These are phyloP conservation scores for Hyppa rectilinea DNA, from an alignment of 2,888 invertebrate species.

Conservation along the genomic window DNA sequence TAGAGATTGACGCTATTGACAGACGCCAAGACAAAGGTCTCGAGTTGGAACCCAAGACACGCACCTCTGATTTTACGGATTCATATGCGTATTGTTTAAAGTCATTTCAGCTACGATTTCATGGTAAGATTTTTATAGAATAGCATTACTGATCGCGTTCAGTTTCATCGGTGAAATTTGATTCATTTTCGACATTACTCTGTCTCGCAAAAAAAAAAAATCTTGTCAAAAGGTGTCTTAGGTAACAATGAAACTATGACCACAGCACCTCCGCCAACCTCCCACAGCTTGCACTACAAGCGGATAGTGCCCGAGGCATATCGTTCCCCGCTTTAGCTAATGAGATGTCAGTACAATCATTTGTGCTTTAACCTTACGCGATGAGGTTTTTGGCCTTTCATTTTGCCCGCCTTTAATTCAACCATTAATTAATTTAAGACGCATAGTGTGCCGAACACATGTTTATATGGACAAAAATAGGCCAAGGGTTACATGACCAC, in stretches of 20 bases:
- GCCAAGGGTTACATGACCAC: conserved; percentile 51
- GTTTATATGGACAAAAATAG: conserved; percentile 48
- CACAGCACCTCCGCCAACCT: conserved; percentile 38
- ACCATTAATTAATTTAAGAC: conserved; percentile 81
- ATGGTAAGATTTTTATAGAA: too few relatives aligned
- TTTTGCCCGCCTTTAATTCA: conserved; percentile 83
- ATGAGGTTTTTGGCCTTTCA: conserved; percentile 88
- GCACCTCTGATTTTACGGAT: too few relatives aligned
- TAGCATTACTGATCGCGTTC: too few relatives aligned
- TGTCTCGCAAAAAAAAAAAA: too few relatives aligned
- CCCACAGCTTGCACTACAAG: conserved; percentile 60
- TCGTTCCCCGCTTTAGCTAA: conserved; percentile 88
- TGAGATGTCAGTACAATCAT: conserved; percentile 91
- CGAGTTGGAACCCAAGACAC: too few relatives aligned
- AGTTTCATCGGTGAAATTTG: too few relatives aligned
- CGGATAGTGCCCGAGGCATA: conserved; percentile 82
- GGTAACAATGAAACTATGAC: neutral
- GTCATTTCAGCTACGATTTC: too few relatives aligned
- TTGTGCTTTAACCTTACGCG: conserved; percentile 88
- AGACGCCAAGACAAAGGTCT: too few relatives aligned
- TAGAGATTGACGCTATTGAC: too few relatives aligned
- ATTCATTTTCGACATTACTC: too few relatives aligned
- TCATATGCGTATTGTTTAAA: too few relatives aligned
- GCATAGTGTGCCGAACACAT: conserved; percentile 59
- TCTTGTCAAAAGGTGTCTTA: too few relatives aligned